Conservation (phyloP, 1,140 invertebrate genomes). For the Schlechtendalia chinensis region DNA sequence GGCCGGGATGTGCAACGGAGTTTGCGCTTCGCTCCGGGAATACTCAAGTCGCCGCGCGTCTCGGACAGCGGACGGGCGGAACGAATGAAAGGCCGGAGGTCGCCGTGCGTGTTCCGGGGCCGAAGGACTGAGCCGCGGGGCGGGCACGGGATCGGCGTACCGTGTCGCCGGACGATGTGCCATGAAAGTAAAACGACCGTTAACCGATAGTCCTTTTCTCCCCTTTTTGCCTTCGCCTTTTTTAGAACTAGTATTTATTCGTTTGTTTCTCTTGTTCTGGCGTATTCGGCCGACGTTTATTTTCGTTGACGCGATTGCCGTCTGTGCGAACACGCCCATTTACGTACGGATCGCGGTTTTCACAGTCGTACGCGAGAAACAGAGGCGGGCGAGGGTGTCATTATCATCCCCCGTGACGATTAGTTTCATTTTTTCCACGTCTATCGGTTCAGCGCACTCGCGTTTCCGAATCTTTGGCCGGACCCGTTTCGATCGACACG, state of each 20-base stretch:
- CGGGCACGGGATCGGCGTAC: neutral
- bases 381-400: too few relatives aligned
- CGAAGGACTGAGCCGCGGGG: neutral
- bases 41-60: conserved; percentile 6
- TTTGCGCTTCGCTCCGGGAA: conserved; percentile 31
- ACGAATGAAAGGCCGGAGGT: neutral
- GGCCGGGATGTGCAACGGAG: conserved; percentile 8
- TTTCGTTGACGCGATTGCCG: neutral
- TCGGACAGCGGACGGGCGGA: neutral
- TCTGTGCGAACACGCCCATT: neutral
- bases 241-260: neutral
- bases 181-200: conserved; percentile 16
- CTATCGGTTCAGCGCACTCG: too few relatives aligned
- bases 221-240: neutral
- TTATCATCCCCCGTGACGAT: too few relatives aligned
- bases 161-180: neutral
- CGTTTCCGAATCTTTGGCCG: too few relatives aligned
- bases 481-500: too few relatives aligned
- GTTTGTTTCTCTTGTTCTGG: neutral
- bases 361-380: too few relatives aligned
- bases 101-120: neutral
- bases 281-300: neutral
- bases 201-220: neutral
- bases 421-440: too few relatives aligned
- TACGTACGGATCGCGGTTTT: too few relatives aligned